Evolutionary conservation across 2,113 vertebrate species (phyloP).

Genomic region (Erpornis zantholeuca): DNA sequence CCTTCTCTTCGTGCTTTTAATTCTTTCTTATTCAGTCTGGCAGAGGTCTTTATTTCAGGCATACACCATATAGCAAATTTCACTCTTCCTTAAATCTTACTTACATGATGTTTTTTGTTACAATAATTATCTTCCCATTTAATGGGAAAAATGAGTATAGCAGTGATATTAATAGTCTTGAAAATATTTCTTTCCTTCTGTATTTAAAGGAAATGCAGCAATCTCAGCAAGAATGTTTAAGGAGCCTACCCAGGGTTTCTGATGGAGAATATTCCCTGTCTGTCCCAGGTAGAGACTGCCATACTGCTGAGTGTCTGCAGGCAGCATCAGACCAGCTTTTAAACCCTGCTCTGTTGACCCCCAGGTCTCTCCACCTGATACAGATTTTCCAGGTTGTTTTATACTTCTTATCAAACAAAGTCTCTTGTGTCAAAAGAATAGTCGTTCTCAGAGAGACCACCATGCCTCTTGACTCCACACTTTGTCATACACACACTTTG

Average conservation of each 20-base stretch:
- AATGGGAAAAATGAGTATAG: not conserved
- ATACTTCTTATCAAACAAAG: not conserved
- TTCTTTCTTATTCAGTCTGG: not conserved
- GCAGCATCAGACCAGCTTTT: not conserved
- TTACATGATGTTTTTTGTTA: conserved; percentile 4
- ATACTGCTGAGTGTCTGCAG: not conserved
- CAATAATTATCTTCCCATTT: not conserved
- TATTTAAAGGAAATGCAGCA: not conserved
- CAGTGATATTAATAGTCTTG: not conserved
- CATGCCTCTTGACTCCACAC: not conserved
- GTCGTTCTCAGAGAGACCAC: not conserved
- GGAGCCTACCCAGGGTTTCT: not conserved
- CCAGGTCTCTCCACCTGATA: not conserved
- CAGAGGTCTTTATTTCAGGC: not conserved
- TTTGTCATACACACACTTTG: not conserved
- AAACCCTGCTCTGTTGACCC: not conserved
- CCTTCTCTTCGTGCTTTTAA: not conserved
- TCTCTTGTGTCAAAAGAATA: not conserved
- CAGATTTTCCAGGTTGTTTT: not conserved
- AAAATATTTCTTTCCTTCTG: not conserved
- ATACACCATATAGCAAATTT: not conserved
- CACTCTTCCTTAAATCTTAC: conserved; percentile 6
- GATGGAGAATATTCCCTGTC: not conserved
- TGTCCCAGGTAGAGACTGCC: not conserved
- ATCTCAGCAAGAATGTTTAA: not conserved